Conservation (phyloP, 2,113 vertebrate genomes). For the Paradoxurus hermaphroditus region DNA sequence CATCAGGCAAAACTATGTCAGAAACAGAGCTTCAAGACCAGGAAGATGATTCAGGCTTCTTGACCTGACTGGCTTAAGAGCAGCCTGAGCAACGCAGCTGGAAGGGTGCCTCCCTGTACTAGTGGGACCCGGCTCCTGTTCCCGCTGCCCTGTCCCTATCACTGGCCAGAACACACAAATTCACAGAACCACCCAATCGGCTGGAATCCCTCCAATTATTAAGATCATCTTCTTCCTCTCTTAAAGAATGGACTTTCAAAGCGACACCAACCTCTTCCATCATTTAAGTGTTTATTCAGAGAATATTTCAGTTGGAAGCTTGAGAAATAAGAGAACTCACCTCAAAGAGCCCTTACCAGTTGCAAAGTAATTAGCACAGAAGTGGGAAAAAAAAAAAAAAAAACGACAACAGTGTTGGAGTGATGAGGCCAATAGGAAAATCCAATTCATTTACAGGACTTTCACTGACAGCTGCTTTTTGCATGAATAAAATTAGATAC, state of each 20-base stretch:
- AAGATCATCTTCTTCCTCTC: constrained; percentile 4
- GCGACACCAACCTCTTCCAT: background rate
- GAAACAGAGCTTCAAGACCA: background rate
- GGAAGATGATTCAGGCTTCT: background rate
- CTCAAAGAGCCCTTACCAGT: background rate
- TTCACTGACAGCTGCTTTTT: background rate
- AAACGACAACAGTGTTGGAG: background rate
- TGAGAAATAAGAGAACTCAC: background rate
- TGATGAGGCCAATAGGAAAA: constrained; percentile 1
- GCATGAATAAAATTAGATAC: background rate
- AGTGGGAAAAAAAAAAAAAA: background rate
- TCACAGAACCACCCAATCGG: background rate
- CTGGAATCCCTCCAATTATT: background rate
- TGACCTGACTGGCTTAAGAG: background rate
- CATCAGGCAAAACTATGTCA: background rate
- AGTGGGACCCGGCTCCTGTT: background rate
- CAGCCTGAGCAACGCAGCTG: background rate
- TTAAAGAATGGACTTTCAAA: background rate
- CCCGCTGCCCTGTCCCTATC: background rate
- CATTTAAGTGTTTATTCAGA: constrained; percentile 7
- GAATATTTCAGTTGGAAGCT: background rate
- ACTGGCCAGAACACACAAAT: background rate
- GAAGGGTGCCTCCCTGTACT: background rate
- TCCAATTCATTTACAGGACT: background rate
- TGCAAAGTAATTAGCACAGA: constrained; percentile 11